Base-by-base conservation (phyloP, 2,113 vertebrate genomes). In the Nibea albiflora region DNA sequence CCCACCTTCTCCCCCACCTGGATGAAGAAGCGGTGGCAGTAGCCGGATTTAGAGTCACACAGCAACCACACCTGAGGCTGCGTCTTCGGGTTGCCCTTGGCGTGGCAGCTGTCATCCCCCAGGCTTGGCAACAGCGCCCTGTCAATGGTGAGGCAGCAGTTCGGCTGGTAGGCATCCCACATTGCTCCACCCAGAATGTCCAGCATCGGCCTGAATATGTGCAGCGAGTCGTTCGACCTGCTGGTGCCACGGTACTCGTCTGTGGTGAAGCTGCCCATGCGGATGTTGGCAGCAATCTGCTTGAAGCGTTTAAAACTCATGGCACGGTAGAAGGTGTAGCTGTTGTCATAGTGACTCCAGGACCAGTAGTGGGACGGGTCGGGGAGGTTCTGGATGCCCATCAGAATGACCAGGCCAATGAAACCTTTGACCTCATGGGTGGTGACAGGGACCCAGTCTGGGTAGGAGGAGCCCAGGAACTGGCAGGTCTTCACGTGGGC, bases 21-120 rank as follows among this genome's bases (percentile, higher is more conserved):
- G 64, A 96, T 86, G 62, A 90, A 88, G 54, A 95, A 52, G 20
- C 93, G 93, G 73, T 96, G 95, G 83, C 95, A 96, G 81, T 95
- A 96, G 14, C 95, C 95, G 0, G 95, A 95, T 80, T 95, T 96
- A 28, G 95, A 96, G 80, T 96, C 95, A 9, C 95, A 96, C 47
- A 96, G 90, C 39, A 96, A 92, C 95, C 95, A 96, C 26, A 95
- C 92, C 84, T 90, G 89, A 0, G 93, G 94, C 78, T 90, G 93
- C 10, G 73, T 83, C 57, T 70, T 89, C 2, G 82, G 60, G 17
- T 31, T 63, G 5, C 61, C 78, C 39, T 79, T 91, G 31, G 70
- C 39, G 1, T 17, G 47, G 47, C 61, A 20, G 12, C 57, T 49
- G 11, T 84, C 91, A 31, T 84, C 88, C 24, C 94, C 94, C 52